These are phyloP conservation scores for Cyclophora punctaria DNA, from an alignment of 2,888 invertebrate genomes.

Conservation along the genomic window DNA sequence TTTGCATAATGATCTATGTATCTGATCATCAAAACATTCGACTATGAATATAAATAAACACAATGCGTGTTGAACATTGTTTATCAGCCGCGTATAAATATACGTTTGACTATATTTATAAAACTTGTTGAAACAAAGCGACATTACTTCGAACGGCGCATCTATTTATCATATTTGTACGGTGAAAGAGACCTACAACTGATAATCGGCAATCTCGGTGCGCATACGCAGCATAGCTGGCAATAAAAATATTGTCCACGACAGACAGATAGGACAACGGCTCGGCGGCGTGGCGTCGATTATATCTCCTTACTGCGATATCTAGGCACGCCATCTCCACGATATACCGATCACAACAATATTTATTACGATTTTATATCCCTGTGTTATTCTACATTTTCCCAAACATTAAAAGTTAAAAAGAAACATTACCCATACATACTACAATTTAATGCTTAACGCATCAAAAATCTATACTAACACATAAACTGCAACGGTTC, in stretches of 20 bases:
- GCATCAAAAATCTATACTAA: too few species aligned
- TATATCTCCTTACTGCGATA: constrained; percentile 32
- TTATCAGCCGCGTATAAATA: constrained; percentile 11
- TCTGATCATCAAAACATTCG: too few species aligned
- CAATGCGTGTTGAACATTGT: too few species aligned
- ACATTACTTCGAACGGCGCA: constrained; percentile 20
- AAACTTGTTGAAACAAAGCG: constrained; percentile 7
- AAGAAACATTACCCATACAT: too few species aligned
- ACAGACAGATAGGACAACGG: constrained; percentile 22
- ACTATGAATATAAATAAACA: too few species aligned
- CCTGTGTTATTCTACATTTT: too few species aligned
- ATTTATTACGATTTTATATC: too few species aligned
- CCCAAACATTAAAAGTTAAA: too few species aligned
- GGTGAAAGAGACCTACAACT: constrained; percentile 39
- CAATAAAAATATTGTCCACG: constrained; percentile 45
- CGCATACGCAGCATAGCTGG: constrained; percentile 37
- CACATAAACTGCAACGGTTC: too few species aligned
- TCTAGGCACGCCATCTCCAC: constrained; percentile 35
- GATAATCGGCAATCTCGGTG: constrained; percentile 41
- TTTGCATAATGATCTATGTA: too few species aligned
- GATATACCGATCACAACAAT: constrained; percentile 10
- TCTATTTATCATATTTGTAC: constrained; percentile 38
- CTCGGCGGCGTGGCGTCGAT: constrained; percentile 24
- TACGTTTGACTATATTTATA: constrained; percentile 1
- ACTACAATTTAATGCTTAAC: too few species aligned